Evolutionary conservation across 2,113 vertebrate genomes (phyloP).

Genomic region (Pseudopipra pipra): DNA sequence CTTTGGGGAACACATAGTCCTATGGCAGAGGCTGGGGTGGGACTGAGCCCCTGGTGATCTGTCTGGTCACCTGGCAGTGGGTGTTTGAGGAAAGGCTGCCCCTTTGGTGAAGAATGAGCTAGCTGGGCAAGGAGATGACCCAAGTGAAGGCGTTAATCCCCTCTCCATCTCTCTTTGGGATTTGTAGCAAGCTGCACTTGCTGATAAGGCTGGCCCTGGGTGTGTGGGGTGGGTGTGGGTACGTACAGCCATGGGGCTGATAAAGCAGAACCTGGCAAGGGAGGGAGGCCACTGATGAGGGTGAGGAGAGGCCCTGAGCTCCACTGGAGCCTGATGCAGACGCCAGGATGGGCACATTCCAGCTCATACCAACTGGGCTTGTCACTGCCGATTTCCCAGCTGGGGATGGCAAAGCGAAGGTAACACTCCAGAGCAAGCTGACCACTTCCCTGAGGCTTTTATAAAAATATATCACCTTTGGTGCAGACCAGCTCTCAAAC

Average conservation of each 20-base stretch:
- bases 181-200: conserved; percentile 4
- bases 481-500: background rate
- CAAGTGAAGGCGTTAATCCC: background rate
- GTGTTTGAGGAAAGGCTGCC: background rate
- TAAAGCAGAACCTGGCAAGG: background rate
- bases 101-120: background rate
- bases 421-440: background rate
- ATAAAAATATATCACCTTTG: background rate
- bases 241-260: background rate
- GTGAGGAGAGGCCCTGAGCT: background rate
- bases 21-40: background rate
- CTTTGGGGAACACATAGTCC: background rate
- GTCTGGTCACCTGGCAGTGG: background rate
- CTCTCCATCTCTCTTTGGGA: background rate
- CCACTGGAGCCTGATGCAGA: background rate
- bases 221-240: background rate
- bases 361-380: background rate
- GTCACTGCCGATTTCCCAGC: fast-evolving
- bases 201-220: background rate
- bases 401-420: background rate
- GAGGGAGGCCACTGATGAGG: background rate
- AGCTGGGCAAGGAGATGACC: background rate
- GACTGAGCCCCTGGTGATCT: background rate
- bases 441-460: background rate
- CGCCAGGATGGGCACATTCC: background rate